A percentile compares a stretch with the other conserved stretches of the same genome.
Conservation (phyloP, 1,140 invertebrate species). For the Oncopodura yosiiana region DNA sequence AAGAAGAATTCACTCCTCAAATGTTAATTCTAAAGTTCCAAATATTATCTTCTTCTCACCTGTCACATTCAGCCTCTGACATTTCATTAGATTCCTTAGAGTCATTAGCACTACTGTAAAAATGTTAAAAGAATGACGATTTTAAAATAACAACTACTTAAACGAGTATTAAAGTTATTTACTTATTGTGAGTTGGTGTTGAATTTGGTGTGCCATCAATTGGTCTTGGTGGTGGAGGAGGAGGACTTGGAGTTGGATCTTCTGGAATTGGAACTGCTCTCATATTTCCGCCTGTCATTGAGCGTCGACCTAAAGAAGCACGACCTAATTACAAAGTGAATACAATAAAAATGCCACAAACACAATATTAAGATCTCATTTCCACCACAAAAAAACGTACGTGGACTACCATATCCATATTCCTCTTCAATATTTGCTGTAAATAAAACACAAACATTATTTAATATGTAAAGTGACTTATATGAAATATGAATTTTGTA, state of each 20-base stretch:
- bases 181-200: slow-evolving; percentile 58
- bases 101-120: slow-evolving; percentile 69
- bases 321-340: too few species aligned
- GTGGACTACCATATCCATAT: slow-evolving; percentile 73
- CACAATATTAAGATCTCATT: slow-evolving; percentile 73
- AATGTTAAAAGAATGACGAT: not conserved
- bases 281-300: slow-evolving; percentile 55
- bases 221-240: slow-evolving; percentile 48
- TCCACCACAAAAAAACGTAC: too few species aligned
- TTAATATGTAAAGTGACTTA: too few species aligned
- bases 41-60: not conserved
- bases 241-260: slow-evolving; percentile 58
- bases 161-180: slow-evolving; percentile 32
- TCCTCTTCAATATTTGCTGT: slow-evolving; percentile 80
- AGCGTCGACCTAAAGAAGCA: slow-evolving; percentile 60
- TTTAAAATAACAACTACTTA: too few species aligned
- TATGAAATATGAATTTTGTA: too few species aligned
- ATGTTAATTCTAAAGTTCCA: too few species aligned
- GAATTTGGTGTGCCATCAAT: slow-evolving; percentile 39
- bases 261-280: slow-evolving; percentile 53
- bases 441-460: too few species aligned
- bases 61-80: slow-evolving; percentile 84
- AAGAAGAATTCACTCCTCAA: slow-evolving; percentile 9
- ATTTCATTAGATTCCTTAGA: slow-evolving; percentile 87
- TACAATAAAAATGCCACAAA: too few species aligned